Percentiles rank a stretch among this genome's conserved stretches.
phyloP scores from a whole-genome alignment of 2,888 invertebrate species.

The Tetropium fuscum region DNA sequence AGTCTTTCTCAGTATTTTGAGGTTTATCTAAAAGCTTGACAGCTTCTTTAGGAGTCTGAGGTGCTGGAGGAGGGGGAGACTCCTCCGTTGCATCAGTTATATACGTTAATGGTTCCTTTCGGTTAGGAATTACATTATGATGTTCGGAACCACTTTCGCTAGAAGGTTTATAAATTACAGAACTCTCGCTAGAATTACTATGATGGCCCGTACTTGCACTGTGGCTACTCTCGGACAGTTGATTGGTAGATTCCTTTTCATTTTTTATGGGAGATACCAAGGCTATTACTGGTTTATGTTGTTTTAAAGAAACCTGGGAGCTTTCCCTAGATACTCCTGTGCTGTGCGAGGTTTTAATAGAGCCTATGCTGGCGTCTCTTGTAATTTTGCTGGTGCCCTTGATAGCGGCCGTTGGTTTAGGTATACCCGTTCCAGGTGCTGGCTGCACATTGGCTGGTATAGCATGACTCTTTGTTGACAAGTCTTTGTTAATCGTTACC shows the following conservation, averaged over 20 bases:
- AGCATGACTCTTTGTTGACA: conserved; percentile 38
- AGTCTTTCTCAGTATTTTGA: conserved; percentile 29
- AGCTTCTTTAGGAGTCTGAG: conserved; percentile 56
- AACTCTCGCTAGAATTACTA: conserved; percentile 80
- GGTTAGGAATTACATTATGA: conserved; percentile 66
- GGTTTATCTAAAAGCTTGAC: conserved; percentile 31
- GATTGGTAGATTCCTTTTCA: conserved; percentile 63
- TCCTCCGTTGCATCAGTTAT: conserved; percentile 48
- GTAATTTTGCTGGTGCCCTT: conserved; percentile 87
- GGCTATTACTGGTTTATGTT: conserved; percentile 60
- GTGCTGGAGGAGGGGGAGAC: conserved; percentile 42
- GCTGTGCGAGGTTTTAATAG: conserved; percentile 60
- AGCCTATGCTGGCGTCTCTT: conserved; percentile 68
- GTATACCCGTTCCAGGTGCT: conserved; percentile 77
- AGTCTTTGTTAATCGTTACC: conserved; percentile 46
- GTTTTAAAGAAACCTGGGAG: conserved; percentile 55
- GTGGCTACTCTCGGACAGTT: conserved; percentile 78
- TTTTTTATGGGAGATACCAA: conserved; percentile 84
- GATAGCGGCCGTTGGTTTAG: conserved; percentile 92
- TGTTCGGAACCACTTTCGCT: conserved; percentile 78
- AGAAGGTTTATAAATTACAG: conserved; percentile 79
- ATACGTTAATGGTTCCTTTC: conserved; percentile 69
- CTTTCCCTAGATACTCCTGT: conserved; percentile 58
- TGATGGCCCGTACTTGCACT: conserved; percentile 76
- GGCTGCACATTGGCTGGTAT: conserved; percentile 39